These are phyloP conservation scores for Syndactyla subalaris DNA, from an alignment of 2,797 vertebrate species.

Conservation along the genomic window DNA sequence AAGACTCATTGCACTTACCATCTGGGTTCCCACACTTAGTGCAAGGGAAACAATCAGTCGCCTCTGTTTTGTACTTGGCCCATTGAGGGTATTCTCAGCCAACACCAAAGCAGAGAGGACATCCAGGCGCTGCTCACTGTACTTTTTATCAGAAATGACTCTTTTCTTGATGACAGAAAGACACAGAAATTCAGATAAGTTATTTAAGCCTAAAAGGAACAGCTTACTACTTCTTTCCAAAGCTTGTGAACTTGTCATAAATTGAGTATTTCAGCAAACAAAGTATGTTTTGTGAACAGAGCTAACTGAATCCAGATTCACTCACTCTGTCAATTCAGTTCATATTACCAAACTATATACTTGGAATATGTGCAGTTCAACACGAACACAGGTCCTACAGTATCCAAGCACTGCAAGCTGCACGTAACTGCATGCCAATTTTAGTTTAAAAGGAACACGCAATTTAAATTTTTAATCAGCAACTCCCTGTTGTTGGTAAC, in stretches of 20 bases:
- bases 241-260: not conserved
- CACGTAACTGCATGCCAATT: not conserved
- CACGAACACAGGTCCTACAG: not conserved
- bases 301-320: not conserved
- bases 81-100: constrained; percentile 93
- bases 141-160: constrained; percentile 98
- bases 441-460: not conserved
- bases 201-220: not conserved
- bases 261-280: not conserved
- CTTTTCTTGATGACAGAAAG: constrained; percentile 86
- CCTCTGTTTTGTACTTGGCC: constrained; percentile 94
- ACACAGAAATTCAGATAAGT: not conserved
- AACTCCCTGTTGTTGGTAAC: not conserved
- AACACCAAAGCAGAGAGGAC: constrained; percentile 95
- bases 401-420: not conserved
- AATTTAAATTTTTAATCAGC: not conserved
- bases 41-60: constrained; percentile 91
- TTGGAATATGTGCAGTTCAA: not conserved
- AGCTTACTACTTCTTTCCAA: not conserved
- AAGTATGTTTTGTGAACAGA: not conserved
- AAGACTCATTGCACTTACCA: constrained; percentile 79
- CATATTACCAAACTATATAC: not conserved
- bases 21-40: constrained; percentile 94
- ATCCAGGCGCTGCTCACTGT: constrained; percentile 96
- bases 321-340: not conserved